Percentiles rank a stretch among this genome's conserved stretches.
These are phyloP conservation scores for Charadrius vociferus DNA, from an alignment of 2,113 vertebrate genomes.

Conservation along the genomic window DNA sequence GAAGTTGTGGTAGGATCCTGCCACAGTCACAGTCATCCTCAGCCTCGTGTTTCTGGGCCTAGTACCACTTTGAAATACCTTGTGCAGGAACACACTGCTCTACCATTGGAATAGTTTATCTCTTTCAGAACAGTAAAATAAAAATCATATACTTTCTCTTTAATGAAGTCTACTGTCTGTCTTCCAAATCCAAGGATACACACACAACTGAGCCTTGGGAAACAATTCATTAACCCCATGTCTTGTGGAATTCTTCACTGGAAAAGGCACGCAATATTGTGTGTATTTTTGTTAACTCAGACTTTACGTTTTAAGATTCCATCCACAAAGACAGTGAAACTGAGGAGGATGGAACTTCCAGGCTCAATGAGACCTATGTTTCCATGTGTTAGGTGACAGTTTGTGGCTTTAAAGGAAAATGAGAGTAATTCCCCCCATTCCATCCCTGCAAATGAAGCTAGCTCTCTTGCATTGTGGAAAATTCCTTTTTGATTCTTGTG, in stretches of 20 bases:
- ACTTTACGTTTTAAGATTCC: background rate
- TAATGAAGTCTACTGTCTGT: background rate
- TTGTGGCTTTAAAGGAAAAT: background rate
- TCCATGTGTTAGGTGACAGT: background rate
- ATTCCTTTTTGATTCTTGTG: background rate
- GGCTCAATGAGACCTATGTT: background rate
- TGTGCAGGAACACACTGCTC: background rate
- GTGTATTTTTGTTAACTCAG: background rate
- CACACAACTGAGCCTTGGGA: background rate
- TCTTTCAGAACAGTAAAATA: background rate
- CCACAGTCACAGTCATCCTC: rapidly evolving
- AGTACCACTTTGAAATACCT: background rate
- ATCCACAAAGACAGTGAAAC: background rate
- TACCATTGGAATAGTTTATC: background rate
- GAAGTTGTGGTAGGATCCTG: background rate
- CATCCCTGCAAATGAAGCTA: background rate
- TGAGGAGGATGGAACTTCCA: background rate
- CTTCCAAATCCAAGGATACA: background rate
- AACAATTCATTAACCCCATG: background rate
- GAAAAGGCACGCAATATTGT: background rate
- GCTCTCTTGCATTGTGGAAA: background rate
- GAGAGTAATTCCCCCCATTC: background rate
- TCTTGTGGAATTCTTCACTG: background rate
- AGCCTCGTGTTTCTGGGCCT: background rate
- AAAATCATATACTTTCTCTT: background rate